phyloP scores from a whole-genome alignment of 2,797 vertebrate genomes.

The Eulemur albifrons region DNA sequence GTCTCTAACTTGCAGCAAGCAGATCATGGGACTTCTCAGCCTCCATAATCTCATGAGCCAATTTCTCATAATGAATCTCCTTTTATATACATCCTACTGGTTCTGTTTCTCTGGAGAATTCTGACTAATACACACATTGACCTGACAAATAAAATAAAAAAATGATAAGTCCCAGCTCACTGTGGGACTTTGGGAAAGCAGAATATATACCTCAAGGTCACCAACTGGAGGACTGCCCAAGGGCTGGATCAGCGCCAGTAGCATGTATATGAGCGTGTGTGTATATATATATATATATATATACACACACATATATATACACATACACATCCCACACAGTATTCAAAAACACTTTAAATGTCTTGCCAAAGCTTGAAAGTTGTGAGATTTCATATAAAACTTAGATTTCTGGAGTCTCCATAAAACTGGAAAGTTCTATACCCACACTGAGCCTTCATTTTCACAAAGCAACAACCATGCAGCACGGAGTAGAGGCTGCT shows the following conservation, averaged over 20 bases:
- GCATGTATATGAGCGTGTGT: too few species aligned
- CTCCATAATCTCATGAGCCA: neutral
- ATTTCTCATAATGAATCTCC: neutral
- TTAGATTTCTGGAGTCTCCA: neutral
- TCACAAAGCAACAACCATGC: neutral
- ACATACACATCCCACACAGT: neutral
- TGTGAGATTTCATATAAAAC: neutral
- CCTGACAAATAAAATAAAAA: neutral
- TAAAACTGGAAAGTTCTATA: neutral
- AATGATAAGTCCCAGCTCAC: neutral
- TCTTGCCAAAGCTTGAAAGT: neutral
- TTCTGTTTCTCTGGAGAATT: neutral
- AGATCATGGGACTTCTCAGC: neutral
- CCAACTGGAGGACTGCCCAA: neutral
- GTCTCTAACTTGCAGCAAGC: neutral
- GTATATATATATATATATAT: too few species aligned
- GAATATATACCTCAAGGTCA: neutral
- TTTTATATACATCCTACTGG: too few species aligned
- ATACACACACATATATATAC: fast-evolving
- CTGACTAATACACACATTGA: neutral
- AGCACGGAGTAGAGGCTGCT: neutral
- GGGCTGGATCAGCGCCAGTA: neutral
- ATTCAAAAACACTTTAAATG: neutral
- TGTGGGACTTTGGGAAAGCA: neutral
- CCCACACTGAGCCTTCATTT: neutral